phyloP scores from a whole-genome alignment of 2,797 vertebrate species.

The Brachyrhaphis roseni region DNA sequence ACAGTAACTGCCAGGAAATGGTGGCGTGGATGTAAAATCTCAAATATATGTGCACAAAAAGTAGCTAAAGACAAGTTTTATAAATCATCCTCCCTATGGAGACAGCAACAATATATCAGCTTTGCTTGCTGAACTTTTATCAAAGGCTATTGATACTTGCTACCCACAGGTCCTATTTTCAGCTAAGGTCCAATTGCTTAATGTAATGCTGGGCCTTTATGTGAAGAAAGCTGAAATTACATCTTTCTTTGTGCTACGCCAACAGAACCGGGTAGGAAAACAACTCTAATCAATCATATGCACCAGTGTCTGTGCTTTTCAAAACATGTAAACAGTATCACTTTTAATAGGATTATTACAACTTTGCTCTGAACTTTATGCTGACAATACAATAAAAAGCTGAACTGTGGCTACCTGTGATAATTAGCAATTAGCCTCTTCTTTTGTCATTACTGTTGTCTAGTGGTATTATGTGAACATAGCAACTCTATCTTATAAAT shows the following conservation, averaged over 20 bases:
- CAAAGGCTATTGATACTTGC: constrained; percentile 64
- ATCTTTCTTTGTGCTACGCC: constrained; percentile 40
- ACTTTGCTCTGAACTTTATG: not conserved
- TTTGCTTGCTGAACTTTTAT: constrained; percentile 73
- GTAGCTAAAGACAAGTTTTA: constrained; percentile 70
- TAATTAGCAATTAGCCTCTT: not conserved
- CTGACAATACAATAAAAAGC: not conserved
- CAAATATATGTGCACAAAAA: constrained; percentile 64
- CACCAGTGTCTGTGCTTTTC: not conserved
- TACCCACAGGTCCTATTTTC: constrained; percentile 56
- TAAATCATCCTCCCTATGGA: constrained; percentile 69
- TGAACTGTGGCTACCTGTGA: not conserved
- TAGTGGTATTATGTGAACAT: not conserved
- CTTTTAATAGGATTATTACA: not conserved
- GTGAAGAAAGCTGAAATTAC: constrained; percentile 50
- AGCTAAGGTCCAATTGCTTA: constrained; percentile 53
- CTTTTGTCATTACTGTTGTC: not conserved
- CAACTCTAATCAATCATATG: constrained; percentile 41
- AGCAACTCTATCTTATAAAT: not conserved
- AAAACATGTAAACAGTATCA: not conserved
- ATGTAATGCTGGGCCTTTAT: constrained; percentile 36
- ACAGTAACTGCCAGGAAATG: constrained; percentile 64
- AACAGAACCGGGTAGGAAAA: constrained; percentile 38
- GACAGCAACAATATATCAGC: constrained; percentile 64
- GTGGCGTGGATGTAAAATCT: constrained; percentile 62